Conservation (phyloP, 53 echinoderm and acorn worm species). For the Apostichopus leukothele region DNA sequence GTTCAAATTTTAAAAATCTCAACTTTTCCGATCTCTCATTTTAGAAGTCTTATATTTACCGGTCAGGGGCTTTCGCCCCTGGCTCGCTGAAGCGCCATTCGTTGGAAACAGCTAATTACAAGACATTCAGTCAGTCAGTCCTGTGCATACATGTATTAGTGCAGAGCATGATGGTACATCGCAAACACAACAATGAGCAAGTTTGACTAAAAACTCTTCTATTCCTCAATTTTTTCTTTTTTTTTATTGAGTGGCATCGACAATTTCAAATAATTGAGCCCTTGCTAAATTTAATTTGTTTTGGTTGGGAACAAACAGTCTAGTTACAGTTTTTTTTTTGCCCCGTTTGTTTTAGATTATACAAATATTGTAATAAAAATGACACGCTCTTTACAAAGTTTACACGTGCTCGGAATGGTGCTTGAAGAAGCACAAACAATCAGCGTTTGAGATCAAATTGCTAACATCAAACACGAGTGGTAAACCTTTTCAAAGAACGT, state of each 20-base stretch:
- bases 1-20: no score
- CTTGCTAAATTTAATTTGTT: neutral
- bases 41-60: no score
- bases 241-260: neutral
- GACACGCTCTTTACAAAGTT: neutral
- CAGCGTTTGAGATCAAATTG: neutral
- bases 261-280: neutral
- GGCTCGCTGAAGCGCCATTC: no score
- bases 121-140: no score
- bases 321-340: neutral
- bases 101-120: no score
- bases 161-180: neutral
- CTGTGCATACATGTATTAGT: no score
- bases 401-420: neutral
- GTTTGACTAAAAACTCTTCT: neutral
- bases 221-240: neutral
- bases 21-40: no score
- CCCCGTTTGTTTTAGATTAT: conserved; percentile 19
- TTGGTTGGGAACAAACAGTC: neutral
- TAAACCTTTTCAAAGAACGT: neutral
- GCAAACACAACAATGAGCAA: neutral
- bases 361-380: conserved; percentile 5
- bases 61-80: no score
- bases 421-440: conserved; percentile 3
- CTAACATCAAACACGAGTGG: neutral